Evolutionary conservation across 2,888 invertebrate species (phyloP).

Genomic region (Caradrina clavipalpis): DNA sequence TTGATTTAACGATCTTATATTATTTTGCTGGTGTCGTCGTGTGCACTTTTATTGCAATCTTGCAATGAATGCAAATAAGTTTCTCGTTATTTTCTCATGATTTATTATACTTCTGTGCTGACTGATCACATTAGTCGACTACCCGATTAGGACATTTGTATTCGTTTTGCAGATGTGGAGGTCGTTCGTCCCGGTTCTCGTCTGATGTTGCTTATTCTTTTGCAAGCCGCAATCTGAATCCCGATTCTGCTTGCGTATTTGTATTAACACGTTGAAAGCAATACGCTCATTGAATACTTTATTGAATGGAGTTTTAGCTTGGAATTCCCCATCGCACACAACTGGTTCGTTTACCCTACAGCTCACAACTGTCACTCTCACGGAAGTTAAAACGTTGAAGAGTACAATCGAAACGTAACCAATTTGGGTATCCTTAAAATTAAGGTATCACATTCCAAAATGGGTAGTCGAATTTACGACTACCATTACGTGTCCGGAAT

Average conservation of each 20-base stretch:
- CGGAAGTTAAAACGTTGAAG: slow-evolving; percentile 22
- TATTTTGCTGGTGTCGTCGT: slow-evolving; percentile 44
- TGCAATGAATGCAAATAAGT: slow-evolving; percentile 69
- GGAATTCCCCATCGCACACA: slow-evolving; percentile 53
- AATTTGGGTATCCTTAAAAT: slow-evolving; percentile 40
- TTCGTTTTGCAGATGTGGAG: slow-evolving; percentile 84
- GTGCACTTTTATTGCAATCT: slow-evolving; percentile 68
- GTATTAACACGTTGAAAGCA: slow-evolving; percentile 85
- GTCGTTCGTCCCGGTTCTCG: slow-evolving; percentile 90
- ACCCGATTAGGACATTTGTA: slow-evolving; percentile 82
- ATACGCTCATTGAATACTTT: slow-evolving; percentile 74
- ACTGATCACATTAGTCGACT: slow-evolving; percentile 75
- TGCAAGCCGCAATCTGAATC: slow-evolving; percentile 78
- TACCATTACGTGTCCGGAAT: slow-evolving; percentile 64
- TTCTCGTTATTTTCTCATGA: slow-evolving; percentile 72
- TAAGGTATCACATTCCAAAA: slow-evolving; percentile 38
- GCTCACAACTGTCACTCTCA: slow-evolving; percentile 33
- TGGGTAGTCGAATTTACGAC: slow-evolving; percentile 65
- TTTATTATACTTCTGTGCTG: slow-evolving; percentile 73
- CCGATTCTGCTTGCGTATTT: slow-evolving; percentile 81
- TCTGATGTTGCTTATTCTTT: slow-evolving; percentile 81
- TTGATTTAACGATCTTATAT: slow-evolving; percentile 52
- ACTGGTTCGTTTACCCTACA: slow-evolving; percentile 48
- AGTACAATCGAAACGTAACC: slow-evolving; percentile 33
- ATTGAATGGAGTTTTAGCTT: slow-evolving; percentile 57